Base-by-base conservation (phyloP, 2,797 vertebrate genomes). In the Fundulus diaphanus region DNA sequence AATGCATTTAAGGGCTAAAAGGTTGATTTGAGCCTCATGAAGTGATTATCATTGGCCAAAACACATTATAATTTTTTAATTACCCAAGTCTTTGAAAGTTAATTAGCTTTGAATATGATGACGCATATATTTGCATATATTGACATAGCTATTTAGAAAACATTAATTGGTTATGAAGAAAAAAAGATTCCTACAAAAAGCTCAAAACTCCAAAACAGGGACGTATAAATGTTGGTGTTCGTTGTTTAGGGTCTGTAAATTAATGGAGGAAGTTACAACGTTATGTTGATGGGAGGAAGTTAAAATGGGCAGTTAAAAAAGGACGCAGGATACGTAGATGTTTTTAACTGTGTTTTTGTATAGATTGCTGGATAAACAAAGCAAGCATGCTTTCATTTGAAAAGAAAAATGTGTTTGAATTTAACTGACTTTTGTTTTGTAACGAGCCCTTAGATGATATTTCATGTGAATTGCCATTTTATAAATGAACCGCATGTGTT, bases 211-310 rank as follows among this genome's bases (percentile, higher is more conserved):
- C 29, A 70, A 70, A 24, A 35, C 15, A 54, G 33, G 35, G n/a
- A 52, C 54, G 20, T 24, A 15, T 35, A 49, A 46, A 51, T 35
- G 33, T 70, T n/a, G 51, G 6, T 52, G 4, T 65, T 79, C 16
- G 1, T 7, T 18, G 12, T 35, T 46, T 42, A 54, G 5, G 9
- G 13, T 65, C n/a, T 37, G 15, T 63, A 11, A 74, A 48, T 66
- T 52, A 44, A 52, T 31, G 20, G 9, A 63, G 59, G 81, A 73
- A 76, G 29, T 71, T 72, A 6, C 67, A 42, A 61, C 29, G 13
- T 37, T 70, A 1, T 8, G 35, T 42, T 56, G 27, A 54, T 46
- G 16, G 16, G 72, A 74, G 78, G 75, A 76, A 70, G 67, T 70
- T 75, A 9, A 51, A 72, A 13, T 49, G 1, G 18, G 15, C 35